These are phyloP conservation scores for Macrosiphum euphorbiae DNA, from an alignment of 2,888 invertebrate species.

Conservation along the genomic window DNA sequence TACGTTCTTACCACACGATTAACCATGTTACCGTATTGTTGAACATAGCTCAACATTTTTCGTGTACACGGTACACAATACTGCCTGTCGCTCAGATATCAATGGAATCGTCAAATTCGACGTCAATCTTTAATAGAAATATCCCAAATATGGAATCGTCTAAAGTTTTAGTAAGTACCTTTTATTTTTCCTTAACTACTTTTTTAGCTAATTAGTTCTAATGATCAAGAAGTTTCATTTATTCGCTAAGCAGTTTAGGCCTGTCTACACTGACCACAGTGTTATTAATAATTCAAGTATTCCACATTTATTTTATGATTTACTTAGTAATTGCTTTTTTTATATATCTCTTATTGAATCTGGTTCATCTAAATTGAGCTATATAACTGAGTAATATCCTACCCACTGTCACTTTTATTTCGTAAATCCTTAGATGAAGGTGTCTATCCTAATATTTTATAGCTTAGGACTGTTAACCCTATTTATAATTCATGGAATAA, in stretches of 20 bases:
- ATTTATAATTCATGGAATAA: neutral
- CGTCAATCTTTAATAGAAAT: too few species aligned
- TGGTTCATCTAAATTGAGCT: neutral
- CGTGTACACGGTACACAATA: too few species aligned
- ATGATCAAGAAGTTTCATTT: neutral
- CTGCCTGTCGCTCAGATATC: too few species aligned
- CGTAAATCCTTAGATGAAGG: neutral
- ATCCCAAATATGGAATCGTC: too few species aligned
- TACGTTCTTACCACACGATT: too few species aligned
- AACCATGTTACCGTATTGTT: too few species aligned
- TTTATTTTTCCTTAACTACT: too few species aligned
- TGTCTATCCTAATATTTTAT: neutral
- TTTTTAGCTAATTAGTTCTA: neutral
- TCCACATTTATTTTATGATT: too few species aligned
- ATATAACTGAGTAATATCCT: neutral
- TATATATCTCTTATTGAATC: neutral
- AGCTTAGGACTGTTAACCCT: neutral
- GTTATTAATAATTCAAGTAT: neutral
- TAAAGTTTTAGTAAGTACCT: too few species aligned
- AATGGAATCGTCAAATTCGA: too few species aligned
- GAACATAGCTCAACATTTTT: too few species aligned
- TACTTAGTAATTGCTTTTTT: neutral
- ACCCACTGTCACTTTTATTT: neutral
- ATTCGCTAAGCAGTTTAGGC: neutral
- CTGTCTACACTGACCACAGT: neutral